phyloP scores from a whole-genome alignment of 2,113 vertebrate species.

The Microcebus lehilahytsara region DNA sequence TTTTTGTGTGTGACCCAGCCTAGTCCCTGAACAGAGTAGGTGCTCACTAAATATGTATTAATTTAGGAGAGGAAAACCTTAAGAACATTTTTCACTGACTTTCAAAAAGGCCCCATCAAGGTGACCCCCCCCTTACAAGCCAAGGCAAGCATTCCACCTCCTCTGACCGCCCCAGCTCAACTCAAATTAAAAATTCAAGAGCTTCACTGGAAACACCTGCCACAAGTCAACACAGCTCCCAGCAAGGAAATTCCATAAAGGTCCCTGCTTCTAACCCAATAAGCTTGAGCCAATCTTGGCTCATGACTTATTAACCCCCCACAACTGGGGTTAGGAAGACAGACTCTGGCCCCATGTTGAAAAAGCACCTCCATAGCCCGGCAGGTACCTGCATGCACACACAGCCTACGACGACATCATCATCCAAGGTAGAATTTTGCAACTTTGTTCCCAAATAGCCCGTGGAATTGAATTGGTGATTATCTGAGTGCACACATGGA shows the following conservation, averaged over 20 bases:
- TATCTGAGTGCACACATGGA: background rate
- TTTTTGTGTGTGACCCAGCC: background rate
- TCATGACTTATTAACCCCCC: background rate
- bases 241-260: background rate
- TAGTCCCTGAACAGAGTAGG: background rate
- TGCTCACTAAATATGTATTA: background rate
- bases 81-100: background rate
- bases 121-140: background rate
- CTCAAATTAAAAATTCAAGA: conserved; percentile 38
- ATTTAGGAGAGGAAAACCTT: background rate
- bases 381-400: rapidly evolving
- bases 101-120: background rate
- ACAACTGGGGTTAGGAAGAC: background rate
- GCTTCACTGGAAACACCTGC: background rate
- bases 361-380: rapidly evolving
- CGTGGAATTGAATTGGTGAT: conserved; percentile 55
- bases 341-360: background rate
- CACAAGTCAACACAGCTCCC: background rate
- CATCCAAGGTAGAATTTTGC: conserved; percentile 43
- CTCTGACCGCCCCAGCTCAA: background rate
- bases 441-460: background rate
- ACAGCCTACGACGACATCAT: background rate
- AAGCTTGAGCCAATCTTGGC: background rate
- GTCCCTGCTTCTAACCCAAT: background rate
- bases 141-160: background rate